Base-by-base conservation (phyloP, 2,888 invertebrate species). In the Ophioninae sp. region DNA sequence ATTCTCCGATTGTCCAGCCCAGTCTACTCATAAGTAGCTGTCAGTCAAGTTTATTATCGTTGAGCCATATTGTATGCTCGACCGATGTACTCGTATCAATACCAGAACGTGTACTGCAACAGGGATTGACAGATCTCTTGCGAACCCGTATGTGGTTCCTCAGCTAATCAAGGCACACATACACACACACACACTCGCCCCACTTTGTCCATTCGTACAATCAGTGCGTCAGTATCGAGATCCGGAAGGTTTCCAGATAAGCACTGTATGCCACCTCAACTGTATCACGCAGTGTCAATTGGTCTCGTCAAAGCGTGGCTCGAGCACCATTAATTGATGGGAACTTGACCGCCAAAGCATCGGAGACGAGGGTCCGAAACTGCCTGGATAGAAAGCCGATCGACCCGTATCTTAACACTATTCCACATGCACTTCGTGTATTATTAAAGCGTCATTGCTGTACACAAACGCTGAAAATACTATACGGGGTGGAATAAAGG, bases 301-400 rank as follows among this genome's bases (percentile, higher is more conserved):
- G 73, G 78, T 56, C 73, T 78, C 77, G 56, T 56, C 68, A 78
- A 62, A 82, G 73, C 68, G 62, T n/a, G 61, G 62, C 56, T 62
- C 8, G 50, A 78, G 62, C 62, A 62, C 17, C 70, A 77, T 83
- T 83, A 80, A 83, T 83, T 83, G 76, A 76, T 79, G 57, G 80
- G 73, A 69, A 72, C 62, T 64, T 39, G 68, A 77, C 59, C 62
- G 23, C 56, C 68, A 30, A 62, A 62, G 21, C 73, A 23, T 41
- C 17, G 68, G 21, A 57, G 21, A 56, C 68, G 37, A 57, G 61
- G 56, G 7, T 39, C 56, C 68, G 68, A 20, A 64, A 76, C 72
- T 39, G n/a, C 21, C 62, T 56, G 57, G 70, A 79, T 83, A 41
- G 37, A 75, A 67, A 70, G 73, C 30, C 56, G 62, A 64, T 64